Conservation (phyloP, 1,140 invertebrate species). For the Drosophila erecta region DNA sequence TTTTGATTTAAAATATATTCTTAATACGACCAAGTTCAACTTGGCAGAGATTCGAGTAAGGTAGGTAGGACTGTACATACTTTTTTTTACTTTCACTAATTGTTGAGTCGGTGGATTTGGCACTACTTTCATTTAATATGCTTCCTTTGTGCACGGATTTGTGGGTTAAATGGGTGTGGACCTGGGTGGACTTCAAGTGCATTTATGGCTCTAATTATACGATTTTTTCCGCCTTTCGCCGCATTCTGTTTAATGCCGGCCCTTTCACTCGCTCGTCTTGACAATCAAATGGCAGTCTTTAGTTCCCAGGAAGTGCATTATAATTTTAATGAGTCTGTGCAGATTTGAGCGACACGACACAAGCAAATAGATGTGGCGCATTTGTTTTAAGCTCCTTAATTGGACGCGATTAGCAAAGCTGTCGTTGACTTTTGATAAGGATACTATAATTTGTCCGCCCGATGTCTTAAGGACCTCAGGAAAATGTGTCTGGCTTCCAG, state of each 20-base stretch:
- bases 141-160: neutral
- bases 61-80: neutral
- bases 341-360: constrained; percentile 6
- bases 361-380: neutral
- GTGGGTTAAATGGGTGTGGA: constrained; percentile 2
- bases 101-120: constrained; percentile 18
- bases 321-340: constrained; percentile 55
- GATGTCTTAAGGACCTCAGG: neutral
- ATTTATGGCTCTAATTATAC: constrained; percentile 48
- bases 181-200: constrained; percentile 16
- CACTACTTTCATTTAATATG: constrained; percentile 25
- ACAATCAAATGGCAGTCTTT: constrained; percentile 29
- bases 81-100: neutral
- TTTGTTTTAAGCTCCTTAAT: constrained; percentile 25
- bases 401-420: constrained; percentile 59
- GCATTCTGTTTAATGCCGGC: constrained; percentile 9
- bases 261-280: constrained; percentile 5
- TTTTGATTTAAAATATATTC: too few relatives aligned
- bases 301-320: constrained; percentile 42
- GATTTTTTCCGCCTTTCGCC: constrained; percentile 11
- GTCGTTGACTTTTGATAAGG: constrained; percentile 55
- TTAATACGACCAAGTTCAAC: neutral
- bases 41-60: neutral
- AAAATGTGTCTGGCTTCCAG: neutral
- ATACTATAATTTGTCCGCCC: constrained; percentile 16